These are phyloP conservation scores for Arrhamphus sclerolepis DNA, from an alignment of 2,797 vertebrate species.

Conservation along the genomic window DNA sequence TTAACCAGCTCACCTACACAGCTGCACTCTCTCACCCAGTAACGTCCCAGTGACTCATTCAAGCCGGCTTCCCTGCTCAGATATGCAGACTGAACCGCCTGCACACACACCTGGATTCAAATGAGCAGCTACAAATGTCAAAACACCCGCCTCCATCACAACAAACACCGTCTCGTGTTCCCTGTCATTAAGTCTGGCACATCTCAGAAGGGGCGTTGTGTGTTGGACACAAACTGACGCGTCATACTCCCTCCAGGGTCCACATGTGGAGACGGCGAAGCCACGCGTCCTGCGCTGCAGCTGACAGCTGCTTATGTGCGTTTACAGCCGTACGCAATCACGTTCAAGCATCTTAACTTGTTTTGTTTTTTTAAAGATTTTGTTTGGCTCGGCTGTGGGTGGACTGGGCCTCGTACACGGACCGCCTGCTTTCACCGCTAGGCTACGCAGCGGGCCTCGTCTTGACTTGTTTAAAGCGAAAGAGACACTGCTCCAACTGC, in stretches of 20 bases:
- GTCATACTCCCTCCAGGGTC: slow-evolving; percentile 44
- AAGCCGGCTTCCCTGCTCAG: slow-evolving; percentile 17
- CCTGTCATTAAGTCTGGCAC: slow-evolving; percentile 52
- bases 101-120: slow-evolving; percentile 44
- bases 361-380: too few species aligned
- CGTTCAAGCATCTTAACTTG: slow-evolving; percentile 10
- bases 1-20: slow-evolving; percentile 34
- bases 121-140: slow-evolving; percentile 31
- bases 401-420: too few species aligned
- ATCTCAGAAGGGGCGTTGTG: slow-evolving; percentile 46
- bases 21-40: slow-evolving; percentile 31
- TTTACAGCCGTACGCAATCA: not conserved
- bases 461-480: not conserved
- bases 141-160: slow-evolving; percentile 46
- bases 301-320: slow-evolving; percentile 12
- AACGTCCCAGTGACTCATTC: slow-evolving; percentile 50
- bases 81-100: slow-evolving; percentile 5
- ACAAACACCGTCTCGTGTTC: slow-evolving; percentile 39
- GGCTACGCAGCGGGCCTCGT: too few species aligned
- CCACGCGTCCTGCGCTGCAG: slow-evolving; percentile 21
- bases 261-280: slow-evolving; percentile 22
- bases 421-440: too few species aligned
- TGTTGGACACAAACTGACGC: slow-evolving; percentile 52
- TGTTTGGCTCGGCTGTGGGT: too few species aligned
- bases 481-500: too few species aligned